phyloP scores from a whole-genome alignment of 2,888 invertebrate species.

The Philereme vetulata region DNA sequence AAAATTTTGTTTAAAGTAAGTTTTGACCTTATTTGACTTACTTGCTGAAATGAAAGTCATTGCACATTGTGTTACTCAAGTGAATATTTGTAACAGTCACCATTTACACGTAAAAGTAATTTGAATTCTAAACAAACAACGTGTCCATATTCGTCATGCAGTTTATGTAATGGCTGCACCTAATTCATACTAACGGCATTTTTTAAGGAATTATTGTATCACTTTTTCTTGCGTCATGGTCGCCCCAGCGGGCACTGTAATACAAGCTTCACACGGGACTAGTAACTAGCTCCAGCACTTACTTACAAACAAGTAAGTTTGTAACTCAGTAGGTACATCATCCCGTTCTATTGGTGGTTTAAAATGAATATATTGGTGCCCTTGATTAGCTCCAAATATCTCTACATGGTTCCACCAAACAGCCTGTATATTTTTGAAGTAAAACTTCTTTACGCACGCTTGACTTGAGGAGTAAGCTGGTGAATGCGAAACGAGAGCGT shows the following conservation, averaged over 20 bases:
- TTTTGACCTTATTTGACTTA: too few species aligned
- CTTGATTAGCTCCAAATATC: too few species aligned
- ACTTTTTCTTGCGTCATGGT: constrained; percentile 49
- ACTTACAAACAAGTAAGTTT: too few species aligned
- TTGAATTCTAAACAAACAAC: constrained; percentile 26
- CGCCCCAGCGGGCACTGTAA: constrained; percentile 35
- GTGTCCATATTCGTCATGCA: constrained; percentile 31
- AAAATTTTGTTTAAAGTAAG: too few species aligned
- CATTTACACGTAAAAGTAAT: constrained; percentile 23
- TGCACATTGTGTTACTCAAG: neutral
- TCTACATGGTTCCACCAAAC: too few species aligned
- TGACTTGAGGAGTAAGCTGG: too few species aligned
- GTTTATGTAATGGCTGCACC: constrained; percentile 24
- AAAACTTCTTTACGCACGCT: too few species aligned
- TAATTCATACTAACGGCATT: constrained; percentile 18
- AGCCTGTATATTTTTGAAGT: too few species aligned
- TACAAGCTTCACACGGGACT: neutral
- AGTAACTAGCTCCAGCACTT: constrained; percentile 11
- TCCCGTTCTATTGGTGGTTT: too few species aligned
- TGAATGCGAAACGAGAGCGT: too few species aligned
- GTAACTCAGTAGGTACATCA: neutral
- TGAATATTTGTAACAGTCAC: constrained; percentile 7
- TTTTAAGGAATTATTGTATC: constrained; percentile 35
- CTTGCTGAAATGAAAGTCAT: neutral
- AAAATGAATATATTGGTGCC: too few species aligned